Evolutionary conservation across 35 echinoderm and acorn worm species (phyloP).

Genomic region (Lytechinus pictus): DNA sequence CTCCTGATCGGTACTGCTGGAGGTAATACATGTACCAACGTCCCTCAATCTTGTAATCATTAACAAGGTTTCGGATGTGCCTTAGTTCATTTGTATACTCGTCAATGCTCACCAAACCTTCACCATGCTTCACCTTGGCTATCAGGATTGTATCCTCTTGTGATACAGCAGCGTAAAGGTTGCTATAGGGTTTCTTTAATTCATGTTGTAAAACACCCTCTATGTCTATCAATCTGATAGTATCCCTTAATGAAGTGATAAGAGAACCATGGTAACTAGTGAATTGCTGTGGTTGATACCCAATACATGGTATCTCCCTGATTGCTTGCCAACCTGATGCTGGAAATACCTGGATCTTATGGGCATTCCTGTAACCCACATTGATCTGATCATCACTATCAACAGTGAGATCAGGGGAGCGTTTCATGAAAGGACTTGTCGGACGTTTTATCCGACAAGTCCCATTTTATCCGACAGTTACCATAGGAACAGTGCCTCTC

Average conservation of each 20-base stretch:
- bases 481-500: no score
- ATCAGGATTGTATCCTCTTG: neutral
- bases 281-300: neutral
- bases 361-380: neutral
- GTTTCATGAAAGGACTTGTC: no score
- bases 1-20: conserved; percentile 5
- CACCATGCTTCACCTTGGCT: neutral
- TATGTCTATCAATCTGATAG: neutral
- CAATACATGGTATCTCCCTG: neutral
- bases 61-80: neutral
- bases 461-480: no score
- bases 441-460: no score
- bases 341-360: conserved; percentile 3
- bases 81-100: neutral
- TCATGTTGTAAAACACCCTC: neutral
- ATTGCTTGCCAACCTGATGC: neutral
- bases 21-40: neutral
- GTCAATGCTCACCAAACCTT: neutral
- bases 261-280: neutral
- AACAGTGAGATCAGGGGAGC: neutral
- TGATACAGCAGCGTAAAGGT: neutral
- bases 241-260: no score
- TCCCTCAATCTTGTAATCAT: neutral
- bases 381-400: conserved; percentile 14
- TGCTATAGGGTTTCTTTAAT: neutral